Evolutionary conservation across 2,888 invertebrate genomes (phyloP).

Genomic region (Eretmocerus hayati): DNA sequence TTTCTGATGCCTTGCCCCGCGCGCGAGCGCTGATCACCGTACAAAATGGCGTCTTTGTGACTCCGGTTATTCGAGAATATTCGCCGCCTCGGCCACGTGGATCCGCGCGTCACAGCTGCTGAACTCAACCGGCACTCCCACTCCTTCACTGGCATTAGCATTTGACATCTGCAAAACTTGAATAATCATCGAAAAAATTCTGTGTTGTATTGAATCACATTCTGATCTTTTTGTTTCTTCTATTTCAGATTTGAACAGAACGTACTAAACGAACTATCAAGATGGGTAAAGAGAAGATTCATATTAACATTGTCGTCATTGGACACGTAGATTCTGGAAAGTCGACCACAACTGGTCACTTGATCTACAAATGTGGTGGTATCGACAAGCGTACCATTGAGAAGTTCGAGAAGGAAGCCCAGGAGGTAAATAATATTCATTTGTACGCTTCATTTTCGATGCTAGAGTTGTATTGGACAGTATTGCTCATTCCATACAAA

Average conservation of each 20-base stretch:
- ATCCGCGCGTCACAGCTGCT: background rate
- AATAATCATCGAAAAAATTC: no score
- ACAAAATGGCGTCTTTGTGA: no score
- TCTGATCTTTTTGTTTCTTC: background rate
- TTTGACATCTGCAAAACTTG: background rate
- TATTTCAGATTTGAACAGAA: constrained; percentile 18
- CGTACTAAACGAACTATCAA: constrained; percentile 12
- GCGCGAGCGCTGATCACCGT: no score
- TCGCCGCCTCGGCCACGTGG: no score
- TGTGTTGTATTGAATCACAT: no score
- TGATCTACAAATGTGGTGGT: constrained; percentile 99
- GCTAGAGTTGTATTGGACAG: constrained; percentile 2
- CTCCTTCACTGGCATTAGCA: background rate
- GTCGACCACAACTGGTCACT: constrained; percentile 82
- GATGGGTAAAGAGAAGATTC: constrained; percentile 81
- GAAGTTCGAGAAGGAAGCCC: constrained; percentile 99
- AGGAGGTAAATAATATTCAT: constrained; percentile 52
- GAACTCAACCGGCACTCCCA: background rate
- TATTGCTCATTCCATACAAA: background rate
- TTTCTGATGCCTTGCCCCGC: no score
- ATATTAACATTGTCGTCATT: constrained; percentile 98
- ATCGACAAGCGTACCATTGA: constrained; percentile 99
- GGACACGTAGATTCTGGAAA: constrained; percentile 99
- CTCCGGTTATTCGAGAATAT: no score
- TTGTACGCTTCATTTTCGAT: no score